Percentiles rank a stretch among this genome's conserved stretches.
Evolutionary conservation across 2,113 vertebrate genomes (phyloP).

Genomic region (Vulpes lagopus): DNA sequence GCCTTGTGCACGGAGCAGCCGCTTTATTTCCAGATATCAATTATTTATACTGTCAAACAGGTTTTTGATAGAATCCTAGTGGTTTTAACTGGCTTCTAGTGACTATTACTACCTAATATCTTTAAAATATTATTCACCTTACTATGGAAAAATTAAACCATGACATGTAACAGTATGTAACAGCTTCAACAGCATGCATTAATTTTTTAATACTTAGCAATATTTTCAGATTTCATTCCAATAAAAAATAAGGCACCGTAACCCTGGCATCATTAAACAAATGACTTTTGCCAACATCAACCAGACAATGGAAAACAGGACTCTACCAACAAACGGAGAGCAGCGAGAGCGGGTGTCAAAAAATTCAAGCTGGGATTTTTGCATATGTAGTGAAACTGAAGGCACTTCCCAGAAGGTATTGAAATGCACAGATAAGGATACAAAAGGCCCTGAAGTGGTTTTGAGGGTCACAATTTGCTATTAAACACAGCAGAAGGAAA

Average conservation of each 20-base stretch:
- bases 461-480: constrained; percentile 80
- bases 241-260: constrained; percentile 34
- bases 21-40: constrained; percentile 66
- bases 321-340: constrained; percentile 82
- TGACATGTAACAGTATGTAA: not conserved
- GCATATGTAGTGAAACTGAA: constrained; percentile 84
- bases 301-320: constrained; percentile 86
- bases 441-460: constrained; percentile 79
- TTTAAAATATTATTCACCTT: constrained; percentile 63
- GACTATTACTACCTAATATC: not conserved
- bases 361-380: constrained; percentile 84
- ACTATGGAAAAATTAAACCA: constrained; percentile 55
- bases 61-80: constrained; percentile 67
- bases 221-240: constrained; percentile 61
- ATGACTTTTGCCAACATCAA: constrained; percentile 83
- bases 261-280: constrained; percentile 78
- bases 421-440: constrained; percentile 79
- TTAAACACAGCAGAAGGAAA: constrained; percentile 74
- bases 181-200: constrained; percentile 38
- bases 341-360: constrained; percentile 64
- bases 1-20: not conserved
- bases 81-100: constrained; percentile 71
- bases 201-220: constrained; percentile 29
- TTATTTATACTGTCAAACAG: constrained; percentile 74
- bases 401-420: constrained; percentile 67